These are phyloP conservation scores for Drosophila pandora DNA, from an alignment of 1,140 invertebrate species.

Conservation along the genomic window DNA sequence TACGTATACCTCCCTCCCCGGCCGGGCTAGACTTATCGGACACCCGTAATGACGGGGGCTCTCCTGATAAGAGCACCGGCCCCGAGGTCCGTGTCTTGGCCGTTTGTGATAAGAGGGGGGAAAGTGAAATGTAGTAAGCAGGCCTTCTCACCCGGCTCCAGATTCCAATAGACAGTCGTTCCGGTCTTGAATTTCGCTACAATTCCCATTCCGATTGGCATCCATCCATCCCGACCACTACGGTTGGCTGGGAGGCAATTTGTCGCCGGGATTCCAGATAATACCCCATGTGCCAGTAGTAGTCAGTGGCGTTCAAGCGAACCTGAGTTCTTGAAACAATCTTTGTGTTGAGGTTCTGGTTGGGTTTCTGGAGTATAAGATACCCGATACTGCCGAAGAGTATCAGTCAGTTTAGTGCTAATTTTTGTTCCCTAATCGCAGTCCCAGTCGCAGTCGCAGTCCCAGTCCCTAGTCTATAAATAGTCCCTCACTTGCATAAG, in stretches of 20 bases:
- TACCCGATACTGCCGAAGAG: too few species aligned
- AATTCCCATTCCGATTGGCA: conserved; percentile 10
- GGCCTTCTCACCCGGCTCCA: background rate
- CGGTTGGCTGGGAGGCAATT: conserved; percentile 10
- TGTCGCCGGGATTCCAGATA: conserved; percentile 10
- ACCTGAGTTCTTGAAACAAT: background rate
- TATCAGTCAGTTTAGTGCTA: too few species aligned
- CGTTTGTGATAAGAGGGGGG: conserved; percentile 25
- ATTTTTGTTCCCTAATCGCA: too few species aligned
- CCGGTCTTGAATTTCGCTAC: background rate
- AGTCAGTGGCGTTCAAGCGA: background rate
- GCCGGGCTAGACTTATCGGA: conserved; percentile 25
- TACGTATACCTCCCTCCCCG: conserved; percentile 3
- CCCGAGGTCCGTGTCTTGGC: conserved; percentile 2
- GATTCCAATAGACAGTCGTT: background rate
- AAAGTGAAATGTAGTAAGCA: conserved; percentile 46
- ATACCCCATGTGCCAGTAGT: too few species aligned
- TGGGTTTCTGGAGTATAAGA: too few species aligned
- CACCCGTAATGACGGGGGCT: conserved; percentile 15
- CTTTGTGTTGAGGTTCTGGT: too few species aligned
- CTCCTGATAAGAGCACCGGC: conserved; percentile 36
- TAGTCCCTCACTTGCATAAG: conserved; percentile 9
- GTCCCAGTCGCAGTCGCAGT: too few species aligned
- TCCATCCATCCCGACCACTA: background rate
- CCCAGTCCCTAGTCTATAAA: background rate